Conservation (phyloP, 37 sponge, comb jelly and placozoan genomes). For the Spongilla lacustris region DNA sequence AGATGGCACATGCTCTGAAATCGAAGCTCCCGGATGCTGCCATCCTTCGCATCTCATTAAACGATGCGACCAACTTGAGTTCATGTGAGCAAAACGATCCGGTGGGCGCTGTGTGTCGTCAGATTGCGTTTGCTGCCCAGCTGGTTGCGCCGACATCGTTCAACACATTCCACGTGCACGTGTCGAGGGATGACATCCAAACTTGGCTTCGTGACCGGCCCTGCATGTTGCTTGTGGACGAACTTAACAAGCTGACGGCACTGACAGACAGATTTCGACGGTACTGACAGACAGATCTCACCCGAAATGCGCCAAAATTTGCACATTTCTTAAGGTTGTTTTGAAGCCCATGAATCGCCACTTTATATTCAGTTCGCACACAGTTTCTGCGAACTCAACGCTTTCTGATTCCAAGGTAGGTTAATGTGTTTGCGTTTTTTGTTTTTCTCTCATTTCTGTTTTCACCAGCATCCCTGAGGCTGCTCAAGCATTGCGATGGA, state of each 20-base stretch:
- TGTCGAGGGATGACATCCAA: neutral
- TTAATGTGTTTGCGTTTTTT: too few relatives aligned
- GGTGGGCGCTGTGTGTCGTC: neutral
- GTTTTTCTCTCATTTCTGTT: too few relatives aligned
- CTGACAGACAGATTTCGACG: neutral
- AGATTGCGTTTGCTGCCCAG: neutral
- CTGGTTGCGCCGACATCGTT: constrained; percentile 1
- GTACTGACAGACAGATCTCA: neutral
- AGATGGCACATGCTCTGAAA: neutral
- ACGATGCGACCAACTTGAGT: neutral
- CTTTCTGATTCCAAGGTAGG: neutral
- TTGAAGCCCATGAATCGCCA: neutral
- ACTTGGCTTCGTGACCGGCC: neutral
- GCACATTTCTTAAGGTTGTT: neutral
- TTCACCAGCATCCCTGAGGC: too few relatives aligned
- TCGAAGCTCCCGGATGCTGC: neutral
- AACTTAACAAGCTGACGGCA: neutral
- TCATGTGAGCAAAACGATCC: neutral
- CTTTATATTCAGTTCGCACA: neutral
- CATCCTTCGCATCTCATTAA: neutral
- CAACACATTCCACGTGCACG: neutral
- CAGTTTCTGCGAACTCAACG: neutral
- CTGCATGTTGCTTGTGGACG: neutral
- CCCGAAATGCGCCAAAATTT: neutral
- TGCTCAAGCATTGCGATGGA: too few relatives aligned